These are phyloP conservation scores for Harpalus rubripes DNA, from an alignment of 2,888 invertebrate species.

Conservation along the genomic window DNA sequence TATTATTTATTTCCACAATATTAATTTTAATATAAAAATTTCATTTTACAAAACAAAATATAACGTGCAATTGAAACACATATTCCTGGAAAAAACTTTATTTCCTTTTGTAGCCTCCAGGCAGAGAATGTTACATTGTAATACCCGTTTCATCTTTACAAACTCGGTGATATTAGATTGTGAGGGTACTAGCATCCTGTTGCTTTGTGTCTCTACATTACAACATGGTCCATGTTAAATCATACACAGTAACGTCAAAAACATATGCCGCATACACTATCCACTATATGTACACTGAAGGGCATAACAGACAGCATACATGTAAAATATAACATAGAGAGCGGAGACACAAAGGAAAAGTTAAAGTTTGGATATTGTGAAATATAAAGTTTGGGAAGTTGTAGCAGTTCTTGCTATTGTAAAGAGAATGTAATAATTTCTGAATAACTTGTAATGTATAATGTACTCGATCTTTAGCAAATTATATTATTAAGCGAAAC, in stretches of 20 bases:
- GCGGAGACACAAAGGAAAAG: not conserved
- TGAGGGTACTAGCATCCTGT: constrained; percentile 14
- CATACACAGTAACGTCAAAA: constrained; percentile 37
- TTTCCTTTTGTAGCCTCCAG: not conserved
- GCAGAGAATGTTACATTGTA: not conserved
- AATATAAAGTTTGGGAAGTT: not conserved
- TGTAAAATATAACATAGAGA: constrained; percentile 19
- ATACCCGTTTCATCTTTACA: constrained; percentile 23
- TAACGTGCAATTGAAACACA: not conserved
- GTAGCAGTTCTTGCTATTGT: not conserved
- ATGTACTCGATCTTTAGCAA: too few relatives aligned
- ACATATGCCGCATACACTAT: constrained; percentile 34
- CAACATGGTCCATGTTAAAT: not conserved
- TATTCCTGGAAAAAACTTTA: not conserved
- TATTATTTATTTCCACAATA: not conserved
- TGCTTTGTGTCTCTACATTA: constrained; percentile 29
- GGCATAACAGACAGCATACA: constrained; percentile 5
- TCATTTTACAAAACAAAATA: not conserved
- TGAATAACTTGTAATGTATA: too few relatives aligned
- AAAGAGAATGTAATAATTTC: too few relatives aligned
- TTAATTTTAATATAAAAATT: not conserved
- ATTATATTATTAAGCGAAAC: too few relatives aligned
- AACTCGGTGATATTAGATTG: constrained; percentile 22
- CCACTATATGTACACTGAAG: not conserved
- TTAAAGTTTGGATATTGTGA: not conserved